Conservation (phyloP, 2,113 vertebrate species). For the Mesocricetus auratus region DNA sequence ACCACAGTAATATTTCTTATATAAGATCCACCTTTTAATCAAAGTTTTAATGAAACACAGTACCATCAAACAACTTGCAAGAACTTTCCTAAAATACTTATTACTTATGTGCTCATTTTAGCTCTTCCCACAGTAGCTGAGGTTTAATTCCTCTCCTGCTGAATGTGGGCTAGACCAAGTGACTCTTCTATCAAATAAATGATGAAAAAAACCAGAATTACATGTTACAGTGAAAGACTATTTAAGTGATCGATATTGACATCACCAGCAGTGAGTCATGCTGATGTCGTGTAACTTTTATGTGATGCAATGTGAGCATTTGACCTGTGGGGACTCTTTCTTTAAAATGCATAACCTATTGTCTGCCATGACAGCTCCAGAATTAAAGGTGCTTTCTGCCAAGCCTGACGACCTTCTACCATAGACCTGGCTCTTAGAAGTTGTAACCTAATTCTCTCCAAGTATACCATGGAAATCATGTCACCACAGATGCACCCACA, state of each 20-base stretch:
- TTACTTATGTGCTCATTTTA: background rate
- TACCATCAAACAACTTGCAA: background rate
- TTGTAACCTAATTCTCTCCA: background rate
- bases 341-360: background rate
- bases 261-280: background rate
- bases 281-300: background rate
- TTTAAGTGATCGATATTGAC: background rate
- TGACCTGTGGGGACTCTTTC: background rate
- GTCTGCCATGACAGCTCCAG: background rate
- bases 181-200: background rate
- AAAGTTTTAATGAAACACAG: background rate
- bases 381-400: background rate
- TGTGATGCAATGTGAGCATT: background rate
- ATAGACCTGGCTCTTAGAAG: no score
- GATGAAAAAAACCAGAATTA: background rate
- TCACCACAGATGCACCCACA: no score
- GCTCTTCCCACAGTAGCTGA: background rate
- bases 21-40: background rate
- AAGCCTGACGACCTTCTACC: background rate
- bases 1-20: background rate
- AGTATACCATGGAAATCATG: background rate
- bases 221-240: background rate
- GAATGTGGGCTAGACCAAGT: background rate
- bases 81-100: conserved; percentile 10
- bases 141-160: background rate